Conservation (phyloP, 2,888 invertebrate species). For the Trachelus troglodyta region DNA sequence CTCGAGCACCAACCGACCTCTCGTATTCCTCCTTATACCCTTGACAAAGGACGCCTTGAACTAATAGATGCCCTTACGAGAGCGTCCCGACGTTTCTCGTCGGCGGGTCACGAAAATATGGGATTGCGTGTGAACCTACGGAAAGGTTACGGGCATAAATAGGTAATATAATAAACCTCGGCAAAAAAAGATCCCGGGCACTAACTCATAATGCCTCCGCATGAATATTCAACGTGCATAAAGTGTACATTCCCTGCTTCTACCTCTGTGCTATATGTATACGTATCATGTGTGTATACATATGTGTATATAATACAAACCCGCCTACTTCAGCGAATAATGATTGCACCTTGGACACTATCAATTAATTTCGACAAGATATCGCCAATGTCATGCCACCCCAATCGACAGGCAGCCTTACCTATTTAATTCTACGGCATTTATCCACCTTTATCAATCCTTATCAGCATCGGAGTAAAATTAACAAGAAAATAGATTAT, state of each 20-base stretch:
- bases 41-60: not conserved
- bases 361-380: conserved; percentile 36
- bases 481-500: not conserved
- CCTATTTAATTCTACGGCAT: not conserved
- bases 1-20: not conserved
- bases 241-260: conserved; percentile 35
- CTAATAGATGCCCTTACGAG: not conserved
- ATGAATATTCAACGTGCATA: conserved; percentile 47
- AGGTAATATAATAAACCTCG: conserved; percentile 39
- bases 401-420: not conserved
- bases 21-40: not conserved
- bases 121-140: conserved; percentile 35
- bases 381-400: conserved; percentile 9
- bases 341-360: conserved; percentile 32
- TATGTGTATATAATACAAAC: conserved; percentile 16
- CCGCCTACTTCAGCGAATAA: conserved; percentile 24
- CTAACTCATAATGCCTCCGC: conserved; percentile 34
- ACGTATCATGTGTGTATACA: conserved; percentile 11
- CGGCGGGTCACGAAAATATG: not conserved
- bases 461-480: not conserved
- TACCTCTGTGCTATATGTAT: conserved; percentile 9
- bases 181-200: conserved; percentile 32
- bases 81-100: not conserved
- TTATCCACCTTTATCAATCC: not conserved
- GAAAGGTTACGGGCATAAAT: conserved; percentile 43